phyloP scores from a whole-genome alignment of 2,888 invertebrate genomes.

The Leptinotarsa haldemani region DNA sequence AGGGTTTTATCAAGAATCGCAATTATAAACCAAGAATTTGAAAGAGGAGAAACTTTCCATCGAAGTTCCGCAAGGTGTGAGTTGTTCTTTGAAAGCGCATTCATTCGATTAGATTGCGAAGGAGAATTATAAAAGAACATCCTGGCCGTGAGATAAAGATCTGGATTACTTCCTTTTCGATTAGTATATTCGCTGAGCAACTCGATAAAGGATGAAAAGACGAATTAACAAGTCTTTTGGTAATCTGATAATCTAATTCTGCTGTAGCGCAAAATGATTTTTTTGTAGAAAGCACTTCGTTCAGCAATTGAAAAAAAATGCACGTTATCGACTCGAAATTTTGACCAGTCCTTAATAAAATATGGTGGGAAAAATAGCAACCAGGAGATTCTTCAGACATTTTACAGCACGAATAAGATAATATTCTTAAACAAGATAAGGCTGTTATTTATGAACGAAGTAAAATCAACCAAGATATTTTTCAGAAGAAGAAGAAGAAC shows the following conservation, averaged over 20 bases:
- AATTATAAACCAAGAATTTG: constrained; percentile 28
- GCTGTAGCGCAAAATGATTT: too few relatives aligned
- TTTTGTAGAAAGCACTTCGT: too few relatives aligned
- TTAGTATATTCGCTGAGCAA: background rate
- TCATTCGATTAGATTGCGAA: constrained; percentile 32
- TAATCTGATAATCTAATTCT: background rate
- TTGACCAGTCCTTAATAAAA: too few relatives aligned
- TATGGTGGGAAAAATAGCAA: too few relatives aligned
- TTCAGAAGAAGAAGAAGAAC: too few relatives aligned
- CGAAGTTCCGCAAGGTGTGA: constrained; percentile 29
- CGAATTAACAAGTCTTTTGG: background rate
- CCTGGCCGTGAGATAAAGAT: constrained; percentile 16
- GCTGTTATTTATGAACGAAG: too few relatives aligned
- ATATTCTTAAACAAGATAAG: too few relatives aligned
- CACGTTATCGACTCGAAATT: too few relatives aligned
- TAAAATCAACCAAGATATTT: too few relatives aligned
- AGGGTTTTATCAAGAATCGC: constrained; percentile 21
- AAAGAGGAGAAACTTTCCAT: constrained; percentile 28
- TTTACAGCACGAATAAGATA: too few relatives aligned
- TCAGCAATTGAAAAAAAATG: too few relatives aligned
- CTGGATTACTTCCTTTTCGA: constrained; percentile 26
- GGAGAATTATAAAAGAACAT: constrained; percentile 23
- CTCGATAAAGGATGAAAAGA: background rate
- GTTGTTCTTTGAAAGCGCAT: constrained; percentile 29
- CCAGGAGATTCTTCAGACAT: too few relatives aligned